These are phyloP conservation scores for Cylindroiulus punctatus DNA, from an alignment of 2,888 invertebrate genomes.

Conservation along the genomic window DNA sequence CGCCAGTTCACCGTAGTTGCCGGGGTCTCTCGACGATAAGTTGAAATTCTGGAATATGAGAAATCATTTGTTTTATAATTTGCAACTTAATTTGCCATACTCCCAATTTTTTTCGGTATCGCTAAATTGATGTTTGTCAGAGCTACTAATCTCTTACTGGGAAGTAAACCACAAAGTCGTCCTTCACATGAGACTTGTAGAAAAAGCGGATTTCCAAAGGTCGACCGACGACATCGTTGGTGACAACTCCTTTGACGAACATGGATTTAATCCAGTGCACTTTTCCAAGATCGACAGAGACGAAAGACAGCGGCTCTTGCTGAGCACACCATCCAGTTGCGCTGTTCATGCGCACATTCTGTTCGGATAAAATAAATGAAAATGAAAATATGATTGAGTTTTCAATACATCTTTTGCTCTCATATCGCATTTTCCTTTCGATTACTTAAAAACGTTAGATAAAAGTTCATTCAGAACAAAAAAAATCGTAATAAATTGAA, in stretches of 20 bases:
- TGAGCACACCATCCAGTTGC: conserved; percentile 97
- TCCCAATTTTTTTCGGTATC: too few relatives aligned
- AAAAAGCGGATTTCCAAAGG: conserved; percentile 97
- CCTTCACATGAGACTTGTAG: conserved; percentile 92
- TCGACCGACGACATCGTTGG: conserved; percentile 92
- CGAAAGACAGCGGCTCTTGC: conserved; percentile 90
- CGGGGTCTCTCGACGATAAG: conserved; percentile 92
- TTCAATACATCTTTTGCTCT: too few relatives aligned
- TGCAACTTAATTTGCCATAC: too few relatives aligned
- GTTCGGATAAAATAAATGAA: conserved; percentile 6
- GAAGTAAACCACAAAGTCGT: conserved; percentile 96
- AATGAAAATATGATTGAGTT: too few relatives aligned
- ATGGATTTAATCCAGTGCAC: conserved; percentile 93
- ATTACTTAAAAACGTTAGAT: too few relatives aligned
- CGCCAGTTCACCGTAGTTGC: conserved; percentile 94
- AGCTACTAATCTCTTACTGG: conserved; percentile 68
- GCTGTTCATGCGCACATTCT: conserved; percentile 86
- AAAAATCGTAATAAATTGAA: too few relatives aligned
- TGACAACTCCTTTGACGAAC: conserved; percentile 91
- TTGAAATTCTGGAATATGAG: conserved; percentile 77
- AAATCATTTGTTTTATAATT: neutral
- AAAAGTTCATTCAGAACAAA: too few relatives aligned
- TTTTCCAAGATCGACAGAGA: conserved; percentile 92
- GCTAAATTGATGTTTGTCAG: neutral
- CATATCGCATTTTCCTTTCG: too few relatives aligned